Evolutionary conservation across 1,140 invertebrate species (phyloP).

Genomic region (Drosophila lini): DNA sequence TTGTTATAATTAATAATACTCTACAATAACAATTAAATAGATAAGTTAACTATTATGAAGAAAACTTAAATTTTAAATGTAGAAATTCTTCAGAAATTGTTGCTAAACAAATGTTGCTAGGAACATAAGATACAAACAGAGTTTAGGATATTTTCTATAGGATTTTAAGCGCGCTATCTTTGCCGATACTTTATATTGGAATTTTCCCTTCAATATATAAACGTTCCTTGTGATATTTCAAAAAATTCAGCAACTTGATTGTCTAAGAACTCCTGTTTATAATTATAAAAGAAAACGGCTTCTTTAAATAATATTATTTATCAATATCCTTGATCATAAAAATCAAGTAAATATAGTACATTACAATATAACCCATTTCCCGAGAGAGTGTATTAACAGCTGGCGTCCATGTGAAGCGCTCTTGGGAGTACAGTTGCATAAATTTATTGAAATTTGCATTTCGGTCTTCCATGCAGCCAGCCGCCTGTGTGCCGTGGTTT

Average conservation of each 20-base stretch:
- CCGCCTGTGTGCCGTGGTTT: constrained; percentile 41
- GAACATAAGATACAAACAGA: not conserved
- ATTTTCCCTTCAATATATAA: not conserved
- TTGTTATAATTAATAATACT: too few species aligned
- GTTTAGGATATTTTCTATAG: not conserved
- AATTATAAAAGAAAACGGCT: too few species aligned
- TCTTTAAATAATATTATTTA: too few species aligned
- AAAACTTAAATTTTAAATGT: not conserved
- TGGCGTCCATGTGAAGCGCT: constrained; percentile 39
- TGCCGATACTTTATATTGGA: not conserved
- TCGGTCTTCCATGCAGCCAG: constrained; percentile 46
- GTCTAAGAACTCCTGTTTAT: not conserved
- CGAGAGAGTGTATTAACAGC: constrained; percentile 16
- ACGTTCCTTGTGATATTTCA: not conserved
- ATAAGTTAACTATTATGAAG: not conserved
- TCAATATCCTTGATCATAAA: not conserved
- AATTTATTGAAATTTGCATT: constrained; percentile 83
- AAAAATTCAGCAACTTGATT: not conserved
- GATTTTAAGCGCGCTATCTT: not conserved
- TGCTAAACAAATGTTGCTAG: not conserved
- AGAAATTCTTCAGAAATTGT: not conserved
- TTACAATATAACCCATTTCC: not conserved
- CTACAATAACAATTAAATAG: too few species aligned
- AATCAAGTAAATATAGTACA: not conserved
- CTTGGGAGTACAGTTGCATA: constrained; percentile 72